Base-by-base conservation (phyloP, 2,888 invertebrate genomes). In the Actias luna region DNA sequence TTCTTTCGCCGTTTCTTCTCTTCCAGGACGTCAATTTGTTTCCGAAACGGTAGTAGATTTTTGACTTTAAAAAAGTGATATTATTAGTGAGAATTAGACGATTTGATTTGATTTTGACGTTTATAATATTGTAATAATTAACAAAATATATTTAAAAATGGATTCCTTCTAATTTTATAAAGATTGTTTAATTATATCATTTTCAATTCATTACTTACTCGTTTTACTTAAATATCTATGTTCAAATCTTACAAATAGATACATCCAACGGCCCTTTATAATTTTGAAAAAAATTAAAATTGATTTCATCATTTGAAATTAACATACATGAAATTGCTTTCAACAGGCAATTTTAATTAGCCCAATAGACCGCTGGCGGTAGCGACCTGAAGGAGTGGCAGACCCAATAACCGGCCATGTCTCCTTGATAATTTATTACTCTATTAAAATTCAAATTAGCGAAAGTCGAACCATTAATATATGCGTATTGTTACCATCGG, bases 361-460 rank as follows among this genome's bases (percentile, higher is more conserved):
- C 70, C 70, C 76, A 73, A 73, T 74, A 73, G 77, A 68, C 74
- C 74, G 74, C 73, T 71, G 78, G 73, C 79, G 75, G 75, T 74
- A 80, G 70, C 80, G 80, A 80, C 81, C 80, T 70, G 69, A 65
- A 74, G 77, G 80, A 77, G 76, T 69, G 74, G 67, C 75, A 74
- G 69, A 74, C 80, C 77, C 75, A 79, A 77, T 79, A 77, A 74
- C 72, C 70, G 70, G 69, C 66, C 69, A 66, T 70, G 76, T 71
- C 77, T 69, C 69, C 61, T 73, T 58, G 62, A 65, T 74, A 72
- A 83, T 82, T 82, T 80, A 83, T 80, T 67, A 65, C 62, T 71
- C 77, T 76, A 82, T 84, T 82, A 82, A 78, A 79, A 84, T 85
- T 83, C 76, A 82, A 83, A 85, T 83, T 78, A 83, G 84, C 77